These are phyloP conservation scores for Lasioglossum marginatum DNA, from an alignment of 2,888 invertebrate genomes.

Conservation along the genomic window DNA sequence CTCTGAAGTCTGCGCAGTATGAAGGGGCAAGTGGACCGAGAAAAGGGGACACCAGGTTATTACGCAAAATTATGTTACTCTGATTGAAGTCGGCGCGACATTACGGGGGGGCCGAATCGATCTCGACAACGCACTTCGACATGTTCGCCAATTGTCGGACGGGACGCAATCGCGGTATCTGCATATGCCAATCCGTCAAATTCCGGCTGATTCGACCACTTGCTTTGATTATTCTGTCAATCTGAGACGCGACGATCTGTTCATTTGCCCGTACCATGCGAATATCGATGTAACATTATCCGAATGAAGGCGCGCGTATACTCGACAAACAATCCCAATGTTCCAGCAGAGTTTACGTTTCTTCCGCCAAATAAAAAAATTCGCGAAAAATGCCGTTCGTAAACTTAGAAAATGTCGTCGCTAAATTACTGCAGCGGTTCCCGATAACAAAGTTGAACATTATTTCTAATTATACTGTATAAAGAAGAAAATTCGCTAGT, in stretches of 20 bases:
- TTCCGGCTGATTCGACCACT: conserved; percentile 61
- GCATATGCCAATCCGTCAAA: conserved; percentile 62
- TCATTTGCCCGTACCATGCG: conserved; percentile 53
- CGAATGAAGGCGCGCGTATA: background rate
- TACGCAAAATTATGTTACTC: conserved; percentile 26
- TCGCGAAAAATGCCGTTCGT: background rate
- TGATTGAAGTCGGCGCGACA: conserved; percentile 24
- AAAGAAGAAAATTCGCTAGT: background rate
- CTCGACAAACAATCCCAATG: background rate
- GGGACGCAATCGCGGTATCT: conserved; percentile 51
- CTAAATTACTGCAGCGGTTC: background rate
- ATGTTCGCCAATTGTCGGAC: conserved; percentile 48
- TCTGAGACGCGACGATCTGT: conserved; percentile 48
- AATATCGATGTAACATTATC: conserved; percentile 4
- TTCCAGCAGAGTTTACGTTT: background rate
- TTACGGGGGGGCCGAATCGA: conserved; percentile 33
- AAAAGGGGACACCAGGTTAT: conserved; percentile 2
- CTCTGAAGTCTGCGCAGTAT: background rate
- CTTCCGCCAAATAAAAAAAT: background rate
- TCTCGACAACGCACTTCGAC: conserved; percentile 45
- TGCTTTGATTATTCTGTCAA: conserved; percentile 66
- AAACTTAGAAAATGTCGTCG: background rate
- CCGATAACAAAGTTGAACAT: background rate
- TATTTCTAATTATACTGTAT: background rate
- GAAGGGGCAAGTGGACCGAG: background rate